Evolutionary conservation across 2,113 vertebrate species (phyloP).

Genomic region (Scopus umbretta): DNA sequence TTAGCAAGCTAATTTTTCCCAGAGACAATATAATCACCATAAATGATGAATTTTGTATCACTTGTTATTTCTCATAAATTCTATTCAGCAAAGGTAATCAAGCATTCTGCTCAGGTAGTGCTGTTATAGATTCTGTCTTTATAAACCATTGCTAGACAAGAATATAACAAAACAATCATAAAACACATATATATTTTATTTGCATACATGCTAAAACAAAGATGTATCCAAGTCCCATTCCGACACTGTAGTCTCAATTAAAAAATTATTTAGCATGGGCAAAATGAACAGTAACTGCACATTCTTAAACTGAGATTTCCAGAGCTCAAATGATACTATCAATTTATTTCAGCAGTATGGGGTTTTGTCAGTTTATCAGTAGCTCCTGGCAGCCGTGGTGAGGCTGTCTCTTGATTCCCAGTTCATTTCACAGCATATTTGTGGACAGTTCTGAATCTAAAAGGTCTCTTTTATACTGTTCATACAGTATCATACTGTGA

Average conservation of each 20-base stretch:
- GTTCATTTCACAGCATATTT: not conserved
- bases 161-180: not conserved
- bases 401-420: not conserved
- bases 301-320: not conserved
- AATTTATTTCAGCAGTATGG: not conserved
- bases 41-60: not conserved
- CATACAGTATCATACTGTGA: not conserved
- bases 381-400: not conserved
- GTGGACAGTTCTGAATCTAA: not conserved
- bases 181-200: not conserved
- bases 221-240: not conserved
- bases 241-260: not conserved
- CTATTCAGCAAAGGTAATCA: not conserved
- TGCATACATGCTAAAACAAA: not conserved
- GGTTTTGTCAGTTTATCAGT: not conserved
- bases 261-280: not conserved
- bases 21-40: not conserved
- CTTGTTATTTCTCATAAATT: not conserved
- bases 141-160: not conserved
- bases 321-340: not conserved
- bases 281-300: not conserved
- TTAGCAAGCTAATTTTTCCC: not conserved
- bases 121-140: not conserved
- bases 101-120: not conserved
- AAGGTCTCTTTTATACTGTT: not conserved